Evolutionary conservation across 2,797 vertebrate species (phyloP), one percentile per base, ranked within the genome.

Genomic region (Rhyacichthys aspro): DNA sequence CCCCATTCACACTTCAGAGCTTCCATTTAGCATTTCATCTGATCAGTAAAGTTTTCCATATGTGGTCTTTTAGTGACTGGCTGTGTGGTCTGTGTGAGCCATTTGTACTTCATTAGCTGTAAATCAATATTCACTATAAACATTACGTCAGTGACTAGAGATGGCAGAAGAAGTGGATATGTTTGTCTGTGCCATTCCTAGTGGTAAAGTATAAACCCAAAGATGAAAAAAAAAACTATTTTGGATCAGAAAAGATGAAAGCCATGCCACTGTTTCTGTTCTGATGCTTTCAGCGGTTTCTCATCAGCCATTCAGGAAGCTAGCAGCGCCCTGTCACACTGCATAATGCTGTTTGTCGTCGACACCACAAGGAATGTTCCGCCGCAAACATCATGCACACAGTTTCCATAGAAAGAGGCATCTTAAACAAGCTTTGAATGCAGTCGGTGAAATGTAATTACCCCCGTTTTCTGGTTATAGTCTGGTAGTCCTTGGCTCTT

Each of bases 141-240:
- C 17, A 17, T 41, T 37, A 37, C 49, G 49, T 38, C 49, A 41
- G 63, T 67, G 34, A 37, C 1, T 1, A 18, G 34, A 43, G 32
- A 19, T 38, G 16, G 43, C 39, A 37, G 45, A n/a, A 15, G 52
- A 42, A 59, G 7, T 34, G 39, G 56, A 55, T 32, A 15, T 55
- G 55, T 65, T 74, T 49, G 62, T 71, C 53, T 61, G 43, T 48
- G 59, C 56, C n/a, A 54, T 78, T 78, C 58, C 14, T 50, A 11
- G 55, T 45, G 57, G 58, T 74, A 55, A 46, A 74, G 44, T 43
- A 65, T 59, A 64, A 49, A 67, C 45, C 45, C 1, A 19, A 14
- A 44, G 12, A 52, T 16, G 23, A 28, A n/a, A 9, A 48, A 48
- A 58, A 63, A 17, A 42, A 54, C 56, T 42, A 43, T 15, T 72